A percentile compares a stretch with the other conserved stretches of the same genome.
Evolutionary conservation across 2,113 vertebrate species (phyloP).

Genomic region (Chaenogobius annularis): DNA sequence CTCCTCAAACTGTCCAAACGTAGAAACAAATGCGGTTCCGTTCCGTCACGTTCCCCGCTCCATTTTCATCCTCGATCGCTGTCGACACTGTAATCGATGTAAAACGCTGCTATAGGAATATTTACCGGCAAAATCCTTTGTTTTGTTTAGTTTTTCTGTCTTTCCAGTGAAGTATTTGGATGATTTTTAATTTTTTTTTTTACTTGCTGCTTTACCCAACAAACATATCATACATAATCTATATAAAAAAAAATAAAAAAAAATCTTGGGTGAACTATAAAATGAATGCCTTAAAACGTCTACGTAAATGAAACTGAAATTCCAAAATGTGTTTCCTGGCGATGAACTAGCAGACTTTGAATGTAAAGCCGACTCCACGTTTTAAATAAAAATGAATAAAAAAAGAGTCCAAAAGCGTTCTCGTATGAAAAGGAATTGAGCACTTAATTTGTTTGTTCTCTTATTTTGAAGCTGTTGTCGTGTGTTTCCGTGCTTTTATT

Average conservation of each 20-base stretch:
- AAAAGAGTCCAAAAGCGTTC: background rate
- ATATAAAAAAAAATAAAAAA: too few species aligned
- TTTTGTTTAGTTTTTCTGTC: too few species aligned
- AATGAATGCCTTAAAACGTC: background rate
- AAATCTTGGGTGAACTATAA: background rate
- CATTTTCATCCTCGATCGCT: too few species aligned
- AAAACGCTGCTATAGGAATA: background rate
- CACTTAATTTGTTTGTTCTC: background rate
- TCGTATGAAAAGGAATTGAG: background rate
- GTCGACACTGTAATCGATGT: background rate
- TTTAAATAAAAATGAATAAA: too few species aligned
- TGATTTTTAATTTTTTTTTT: too few species aligned
- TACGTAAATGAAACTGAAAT: background rate
- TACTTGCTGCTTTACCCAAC: too few species aligned
- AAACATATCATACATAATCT: background rate
- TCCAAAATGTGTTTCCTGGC: background rate
- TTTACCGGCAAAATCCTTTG: too few species aligned
- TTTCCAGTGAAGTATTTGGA: too few species aligned
- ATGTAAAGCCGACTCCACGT: background rate
- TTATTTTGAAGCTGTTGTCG: background rate
- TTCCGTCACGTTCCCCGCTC: too few species aligned
- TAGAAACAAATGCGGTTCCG: too few species aligned
- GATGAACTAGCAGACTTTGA: background rate
- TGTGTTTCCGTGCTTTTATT: slow-evolving; percentile 8
- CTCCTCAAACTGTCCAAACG: too few species aligned